Evolutionary conservation across 2,888 invertebrate genomes (phyloP).

Genomic region (Phengaris arion): DNA sequence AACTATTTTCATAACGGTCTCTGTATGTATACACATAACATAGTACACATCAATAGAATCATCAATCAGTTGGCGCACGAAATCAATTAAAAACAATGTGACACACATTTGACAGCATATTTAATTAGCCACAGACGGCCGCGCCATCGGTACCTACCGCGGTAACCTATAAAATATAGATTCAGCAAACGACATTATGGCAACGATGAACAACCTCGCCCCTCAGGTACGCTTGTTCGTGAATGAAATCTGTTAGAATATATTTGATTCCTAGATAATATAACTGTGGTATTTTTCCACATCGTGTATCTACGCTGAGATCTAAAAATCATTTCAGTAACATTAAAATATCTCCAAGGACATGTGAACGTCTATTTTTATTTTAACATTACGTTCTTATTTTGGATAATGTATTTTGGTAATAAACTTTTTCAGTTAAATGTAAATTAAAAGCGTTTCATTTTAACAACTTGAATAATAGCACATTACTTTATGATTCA

Average conservation of each 20-base stretch:
- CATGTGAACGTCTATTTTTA: not conserved
- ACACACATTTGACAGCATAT: constrained; percentile 42
- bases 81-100: constrained; percentile 29
- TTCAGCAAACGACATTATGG: not conserved
- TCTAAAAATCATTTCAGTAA: not conserved
- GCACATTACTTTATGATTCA: not conserved
- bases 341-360: not conserved
- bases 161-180: not conserved
- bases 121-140: constrained; percentile 44
- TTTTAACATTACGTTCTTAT: not conserved
- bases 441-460: not conserved
- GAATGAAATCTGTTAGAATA: no score
- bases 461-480: not conserved
- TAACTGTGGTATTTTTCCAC: no score
- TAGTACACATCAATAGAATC: constrained; percentile 18
- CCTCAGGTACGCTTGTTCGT: no score
- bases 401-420: not conserved
- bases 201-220: not conserved
- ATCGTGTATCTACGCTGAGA: no score
- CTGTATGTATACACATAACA: not conserved
- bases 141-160: constrained; percentile 11
- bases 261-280: no score
- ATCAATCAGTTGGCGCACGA: constrained; percentile 11
- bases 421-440: not conserved
- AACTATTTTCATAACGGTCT: not conserved